Evolutionary conservation across 2,113 vertebrate genomes (phyloP).

Genomic region (Plectropomus leopardus): DNA sequence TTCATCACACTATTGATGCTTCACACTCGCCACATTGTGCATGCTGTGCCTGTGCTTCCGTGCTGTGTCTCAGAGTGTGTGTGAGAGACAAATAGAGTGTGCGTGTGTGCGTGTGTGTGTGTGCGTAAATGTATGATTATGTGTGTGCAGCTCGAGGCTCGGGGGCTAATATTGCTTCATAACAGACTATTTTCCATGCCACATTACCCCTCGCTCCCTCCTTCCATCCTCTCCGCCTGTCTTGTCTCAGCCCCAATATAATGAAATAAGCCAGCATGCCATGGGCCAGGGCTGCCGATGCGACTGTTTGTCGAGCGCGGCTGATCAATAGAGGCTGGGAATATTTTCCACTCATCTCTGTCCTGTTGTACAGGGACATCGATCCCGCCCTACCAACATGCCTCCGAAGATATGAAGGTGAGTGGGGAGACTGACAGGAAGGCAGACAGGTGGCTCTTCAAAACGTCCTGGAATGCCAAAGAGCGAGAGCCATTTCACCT

Average conservation of each 20-base stretch:
- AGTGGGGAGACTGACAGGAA: neutral
- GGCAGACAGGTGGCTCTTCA: conserved; percentile 21
- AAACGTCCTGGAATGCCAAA: conserved; percentile 17
- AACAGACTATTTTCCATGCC: conserved; percentile 64
- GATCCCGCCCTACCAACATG: conserved; percentile 5
- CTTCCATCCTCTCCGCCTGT: conserved; percentile 11
- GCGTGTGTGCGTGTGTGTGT: conserved; percentile 11
- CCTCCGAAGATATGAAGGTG: neutral
- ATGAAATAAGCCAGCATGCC: conserved; percentile 51
- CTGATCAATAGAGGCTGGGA: conserved; percentile 56
- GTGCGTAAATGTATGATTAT: neutral
- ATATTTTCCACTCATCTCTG: conserved; percentile 59
- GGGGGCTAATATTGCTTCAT: conserved; percentile 59
- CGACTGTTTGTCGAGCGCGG: conserved; percentile 8
- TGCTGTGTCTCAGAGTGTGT: neutral
- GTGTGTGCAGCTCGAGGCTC: conserved; percentile 22
- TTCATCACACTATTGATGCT: conserved; percentile 68
- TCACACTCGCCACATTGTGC: conserved; percentile 36
- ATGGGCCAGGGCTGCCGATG: neutral
- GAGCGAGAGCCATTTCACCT: conserved; percentile 19
- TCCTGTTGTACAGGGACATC: conserved; percentile 40
- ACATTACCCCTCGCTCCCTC: conserved; percentile 49
- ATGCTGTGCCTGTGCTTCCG: neutral
- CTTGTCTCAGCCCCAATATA: conserved; percentile 34
- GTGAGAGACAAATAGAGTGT: neutral